Evolutionary conservation across 2,797 vertebrate species (phyloP).

Genomic region (Borostomias antarcticus): DNA sequence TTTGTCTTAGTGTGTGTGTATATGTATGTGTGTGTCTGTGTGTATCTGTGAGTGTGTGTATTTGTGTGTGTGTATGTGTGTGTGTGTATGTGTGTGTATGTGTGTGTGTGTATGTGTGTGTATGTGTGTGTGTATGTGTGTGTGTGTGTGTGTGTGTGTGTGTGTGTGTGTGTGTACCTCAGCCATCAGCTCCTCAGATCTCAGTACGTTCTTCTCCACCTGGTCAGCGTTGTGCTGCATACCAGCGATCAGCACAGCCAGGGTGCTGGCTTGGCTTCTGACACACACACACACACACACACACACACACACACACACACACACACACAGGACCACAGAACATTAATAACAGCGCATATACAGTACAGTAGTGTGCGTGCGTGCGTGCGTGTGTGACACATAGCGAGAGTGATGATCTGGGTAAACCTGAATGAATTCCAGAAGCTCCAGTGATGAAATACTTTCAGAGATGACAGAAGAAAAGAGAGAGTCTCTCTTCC

Average conservation of each 20-base stretch:
- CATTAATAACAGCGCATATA: neutral
- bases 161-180: slow-evolving; percentile 55
- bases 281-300: neutral
- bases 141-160: slow-evolving; percentile 15
- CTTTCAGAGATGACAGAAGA: too few species aligned
- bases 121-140: slow-evolving; percentile 2
- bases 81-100: neutral
- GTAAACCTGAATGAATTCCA: too few species aligned
- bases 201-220: slow-evolving; percentile 89
- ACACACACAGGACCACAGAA: neutral
- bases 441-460: too few species aligned
- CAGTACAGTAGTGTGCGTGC: too few species aligned
- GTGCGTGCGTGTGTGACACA: too few species aligned
- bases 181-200: slow-evolving; percentile 76
- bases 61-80: neutral
- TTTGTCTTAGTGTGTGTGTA: too few species aligned
- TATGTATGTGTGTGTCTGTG: too few species aligned
- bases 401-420: neutral
- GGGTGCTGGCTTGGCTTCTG: slow-evolving; percentile 80
- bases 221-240: slow-evolving; percentile 90
- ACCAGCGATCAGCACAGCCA: slow-evolving; percentile 81
- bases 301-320: slow-evolving; percentile 16
- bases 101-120: slow-evolving; percentile 1
- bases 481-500: too few species aligned
- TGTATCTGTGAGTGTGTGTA: neutral